Evolutionary conservation across 2,113 vertebrate genomes (phyloP).

Genomic region (Vimba vimba): DNA sequence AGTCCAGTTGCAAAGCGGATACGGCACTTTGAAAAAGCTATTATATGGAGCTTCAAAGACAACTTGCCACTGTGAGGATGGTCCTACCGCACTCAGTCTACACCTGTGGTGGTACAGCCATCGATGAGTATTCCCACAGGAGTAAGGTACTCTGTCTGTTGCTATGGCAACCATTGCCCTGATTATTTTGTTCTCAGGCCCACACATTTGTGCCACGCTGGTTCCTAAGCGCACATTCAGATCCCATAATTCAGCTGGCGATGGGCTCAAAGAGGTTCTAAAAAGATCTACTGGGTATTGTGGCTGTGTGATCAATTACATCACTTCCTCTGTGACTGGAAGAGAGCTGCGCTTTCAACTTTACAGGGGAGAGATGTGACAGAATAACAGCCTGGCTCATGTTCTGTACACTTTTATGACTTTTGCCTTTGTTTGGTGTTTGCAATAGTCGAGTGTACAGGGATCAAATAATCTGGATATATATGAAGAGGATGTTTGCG

Average conservation of each 20-base stretch:
- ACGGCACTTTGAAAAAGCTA: neutral
- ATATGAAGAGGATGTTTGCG: too few species aligned
- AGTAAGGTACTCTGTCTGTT: constrained; percentile 51
- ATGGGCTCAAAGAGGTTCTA: constrained; percentile 29
- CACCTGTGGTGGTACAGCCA: constrained; percentile 41
- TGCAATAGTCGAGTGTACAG: neutral
- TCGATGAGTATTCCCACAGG: constrained; percentile 39
- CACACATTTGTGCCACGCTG: constrained; percentile 28
- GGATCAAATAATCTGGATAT: neutral
- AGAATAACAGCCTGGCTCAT: neutral
- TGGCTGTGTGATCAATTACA: constrained; percentile 36
- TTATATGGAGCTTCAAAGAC: neutral
- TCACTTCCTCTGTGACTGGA: constrained; percentile 24
- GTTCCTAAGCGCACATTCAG: constrained; percentile 23
- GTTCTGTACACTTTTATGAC: constrained; percentile 3
- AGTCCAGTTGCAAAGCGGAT: neutral
- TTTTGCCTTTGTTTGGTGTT: neutral
- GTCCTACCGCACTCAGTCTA: constrained; percentile 11
- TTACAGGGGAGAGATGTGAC: neutral
- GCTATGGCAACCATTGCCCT: constrained; percentile 55
- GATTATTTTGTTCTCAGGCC: constrained; percentile 47
- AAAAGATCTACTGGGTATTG: constrained; percentile 35
- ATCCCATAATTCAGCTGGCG: constrained; percentile 10
- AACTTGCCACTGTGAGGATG: neutral
- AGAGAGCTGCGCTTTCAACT: constrained; percentile 1